Evolutionary conservation across 2,888 invertebrate genomes (phyloP).

Genomic region (Ochlodes sylvanus): DNA sequence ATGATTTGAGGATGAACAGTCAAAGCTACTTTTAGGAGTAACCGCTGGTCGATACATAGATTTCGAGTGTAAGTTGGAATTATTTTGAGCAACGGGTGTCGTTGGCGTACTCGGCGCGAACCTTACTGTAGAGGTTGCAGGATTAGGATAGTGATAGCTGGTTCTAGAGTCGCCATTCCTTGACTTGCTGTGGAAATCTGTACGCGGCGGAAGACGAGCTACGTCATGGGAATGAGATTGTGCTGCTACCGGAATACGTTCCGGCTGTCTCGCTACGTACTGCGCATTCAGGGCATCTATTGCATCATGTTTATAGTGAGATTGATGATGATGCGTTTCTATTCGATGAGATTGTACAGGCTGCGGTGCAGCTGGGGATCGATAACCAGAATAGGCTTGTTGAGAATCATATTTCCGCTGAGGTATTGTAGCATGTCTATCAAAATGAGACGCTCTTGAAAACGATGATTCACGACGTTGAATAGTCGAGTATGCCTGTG

Average conservation of each 20-base stretch:
- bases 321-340: conserved; percentile 67
- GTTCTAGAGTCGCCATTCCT: conserved; percentile 63
- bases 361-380: conserved; percentile 60
- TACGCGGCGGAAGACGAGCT: conserved; percentile 61
- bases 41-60: conserved; percentile 61
- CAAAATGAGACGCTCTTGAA: conserved; percentile 66
- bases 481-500: conserved; percentile 63
- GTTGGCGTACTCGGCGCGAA: conserved; percentile 57
- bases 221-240: conserved; percentile 63
- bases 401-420: conserved; percentile 77
- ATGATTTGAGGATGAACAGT: conserved; percentile 62
- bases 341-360: conserved; percentile 66
- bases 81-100: conserved; percentile 63
- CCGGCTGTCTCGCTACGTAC: conserved; percentile 64
- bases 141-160: conserved; percentile 65
- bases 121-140: conserved; percentile 71
- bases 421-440: conserved; percentile 65
- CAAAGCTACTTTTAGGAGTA: conserved; percentile 67
- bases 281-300: conserved; percentile 64
- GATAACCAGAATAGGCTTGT: conserved; percentile 76
- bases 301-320: conserved; percentile 66
- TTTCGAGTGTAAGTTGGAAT: conserved; percentile 59
- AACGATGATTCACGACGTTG: conserved; percentile 71
- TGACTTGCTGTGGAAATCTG: conserved; percentile 63
- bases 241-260: conserved; percentile 64